Evolutionary conservation across 2,888 invertebrate genomes (phyloP).

Genomic region (Ernsta delagoae): DNA sequence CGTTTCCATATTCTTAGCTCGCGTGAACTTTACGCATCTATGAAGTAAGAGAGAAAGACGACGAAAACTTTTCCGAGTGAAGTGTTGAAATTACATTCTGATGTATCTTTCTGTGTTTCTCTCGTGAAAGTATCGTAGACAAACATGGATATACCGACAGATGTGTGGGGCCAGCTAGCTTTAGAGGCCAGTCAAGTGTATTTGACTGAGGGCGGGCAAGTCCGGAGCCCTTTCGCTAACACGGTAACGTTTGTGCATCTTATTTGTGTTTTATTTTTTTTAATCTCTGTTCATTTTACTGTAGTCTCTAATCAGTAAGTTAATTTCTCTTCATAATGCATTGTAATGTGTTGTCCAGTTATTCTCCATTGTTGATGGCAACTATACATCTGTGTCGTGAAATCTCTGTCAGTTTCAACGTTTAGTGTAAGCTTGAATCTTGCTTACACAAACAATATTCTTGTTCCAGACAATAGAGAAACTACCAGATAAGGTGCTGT

Average conservation of each 20-base stretch:
- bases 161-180: constrained; percentile 96
- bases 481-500: constrained; percentile 97
- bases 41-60: neutral
- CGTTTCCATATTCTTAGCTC: constrained; percentile 64
- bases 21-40: constrained; percentile 63
- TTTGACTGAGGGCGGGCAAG: constrained; percentile 90
- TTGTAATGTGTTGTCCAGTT: too few species aligned
- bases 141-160: constrained; percentile 88
- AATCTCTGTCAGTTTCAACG: too few species aligned
- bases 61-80: too few species aligned
- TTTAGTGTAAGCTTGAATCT: neutral
- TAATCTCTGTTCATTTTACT: neutral
- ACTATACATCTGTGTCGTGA: neutral
- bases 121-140: constrained; percentile 46
- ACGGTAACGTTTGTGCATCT: constrained; percentile 92
- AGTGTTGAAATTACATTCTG: constrained; percentile 41
- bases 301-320: neutral
- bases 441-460: neutral
- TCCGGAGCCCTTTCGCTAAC: constrained; percentile 92
- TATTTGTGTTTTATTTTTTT: too few species aligned
- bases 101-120: constrained; percentile 52
- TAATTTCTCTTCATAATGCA: too few species aligned
- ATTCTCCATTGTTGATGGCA: too few species aligned
- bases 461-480: constrained; percentile 95
- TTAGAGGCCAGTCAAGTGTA: constrained; percentile 95